Conservation (phyloP, 1,140 invertebrate genomes). For the Adelges cooleyi region DNA sequence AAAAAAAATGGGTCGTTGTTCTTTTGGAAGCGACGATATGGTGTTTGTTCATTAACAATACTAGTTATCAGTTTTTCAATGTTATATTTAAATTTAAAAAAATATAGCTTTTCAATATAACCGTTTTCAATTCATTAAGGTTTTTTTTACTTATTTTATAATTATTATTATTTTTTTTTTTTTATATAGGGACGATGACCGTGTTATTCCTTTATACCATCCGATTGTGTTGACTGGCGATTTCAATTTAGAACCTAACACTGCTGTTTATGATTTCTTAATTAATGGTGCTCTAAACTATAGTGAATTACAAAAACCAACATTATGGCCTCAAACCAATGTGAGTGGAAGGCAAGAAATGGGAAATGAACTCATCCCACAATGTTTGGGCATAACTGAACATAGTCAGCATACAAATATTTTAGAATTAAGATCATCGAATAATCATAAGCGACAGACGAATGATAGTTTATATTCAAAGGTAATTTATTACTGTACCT, state of each 20-base stretch:
- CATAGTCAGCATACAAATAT: slow-evolving; percentile 52
- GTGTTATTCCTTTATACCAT: slow-evolving; percentile 42
- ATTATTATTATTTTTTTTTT: neutral
- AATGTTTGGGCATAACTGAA: slow-evolving; percentile 48
- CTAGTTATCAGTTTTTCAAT: no score
- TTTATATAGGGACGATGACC: slow-evolving; percentile 26
- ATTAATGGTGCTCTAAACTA: slow-evolving; percentile 52
- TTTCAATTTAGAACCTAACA: slow-evolving; percentile 67
- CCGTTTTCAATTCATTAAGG: no score
- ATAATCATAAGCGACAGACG: slow-evolving; percentile 9
- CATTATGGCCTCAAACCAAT: slow-evolving; percentile 34
- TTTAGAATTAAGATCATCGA: slow-evolving; percentile 35
- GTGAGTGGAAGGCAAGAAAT: slow-evolving; percentile 27
- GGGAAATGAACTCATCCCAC: slow-evolving; percentile 41
- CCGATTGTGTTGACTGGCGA: slow-evolving; percentile 81
- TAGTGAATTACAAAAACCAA: slow-evolving; percentile 36
- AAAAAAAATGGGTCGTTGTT: no score
- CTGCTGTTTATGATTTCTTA: slow-evolving; percentile 60
- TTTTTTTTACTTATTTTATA: neutral
- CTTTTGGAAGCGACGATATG: no score
- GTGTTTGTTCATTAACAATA: no score
- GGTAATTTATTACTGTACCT: no score
- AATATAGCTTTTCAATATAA: no score
- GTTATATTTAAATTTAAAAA: no score
- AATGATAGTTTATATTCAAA: slow-evolving; percentile 15